Evolutionary conservation across 2,888 invertebrate genomes (phyloP).

Genomic region (Antheraea yamamai): DNA sequence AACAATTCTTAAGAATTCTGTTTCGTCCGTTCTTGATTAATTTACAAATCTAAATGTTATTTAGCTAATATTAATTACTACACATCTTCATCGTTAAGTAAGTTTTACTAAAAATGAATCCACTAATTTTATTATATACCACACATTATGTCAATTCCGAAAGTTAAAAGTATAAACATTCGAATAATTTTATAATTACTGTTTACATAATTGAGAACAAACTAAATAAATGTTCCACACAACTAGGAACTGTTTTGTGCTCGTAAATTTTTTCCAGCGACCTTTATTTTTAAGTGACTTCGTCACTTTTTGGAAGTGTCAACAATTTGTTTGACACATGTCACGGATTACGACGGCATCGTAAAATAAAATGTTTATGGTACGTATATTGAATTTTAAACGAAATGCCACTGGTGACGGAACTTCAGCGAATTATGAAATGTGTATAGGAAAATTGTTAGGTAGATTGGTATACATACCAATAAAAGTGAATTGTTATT

Average conservation of each 20-base stretch:
- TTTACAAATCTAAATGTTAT: too few species aligned
- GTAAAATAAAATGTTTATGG: slow-evolving; percentile 61
- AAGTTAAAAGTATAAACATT: neutral
- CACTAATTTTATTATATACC: neutral
- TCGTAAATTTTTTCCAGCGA: slow-evolving; percentile 29
- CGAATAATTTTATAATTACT: neutral
- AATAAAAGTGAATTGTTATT: too few species aligned
- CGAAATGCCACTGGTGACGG: slow-evolving; percentile 44
- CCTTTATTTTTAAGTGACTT: slow-evolving; percentile 60
- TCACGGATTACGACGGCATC: slow-evolving; percentile 56
- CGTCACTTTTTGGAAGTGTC: slow-evolving; percentile 61
- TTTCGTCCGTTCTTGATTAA: too few species aligned
- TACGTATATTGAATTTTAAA: slow-evolving; percentile 66
- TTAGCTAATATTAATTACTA: too few species aligned
- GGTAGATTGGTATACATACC: neutral
- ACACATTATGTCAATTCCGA: neutral
- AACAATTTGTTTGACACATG: slow-evolving; percentile 77
- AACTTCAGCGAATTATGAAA: slow-evolving; percentile 12
- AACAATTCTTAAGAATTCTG: too few species aligned
- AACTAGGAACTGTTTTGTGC: slow-evolving; percentile 14
- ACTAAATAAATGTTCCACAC: slow-evolving; percentile 17
- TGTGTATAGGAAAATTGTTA: neutral
- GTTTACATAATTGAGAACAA: neutral
- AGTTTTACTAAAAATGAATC: neutral
- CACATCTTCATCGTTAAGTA: too few species aligned